Percentiles rank a stretch among this genome's conserved stretches.
phyloP scores from a whole-genome alignment of 2,888 invertebrate genomes.

The Lordiphosa andalusiaca region DNA sequence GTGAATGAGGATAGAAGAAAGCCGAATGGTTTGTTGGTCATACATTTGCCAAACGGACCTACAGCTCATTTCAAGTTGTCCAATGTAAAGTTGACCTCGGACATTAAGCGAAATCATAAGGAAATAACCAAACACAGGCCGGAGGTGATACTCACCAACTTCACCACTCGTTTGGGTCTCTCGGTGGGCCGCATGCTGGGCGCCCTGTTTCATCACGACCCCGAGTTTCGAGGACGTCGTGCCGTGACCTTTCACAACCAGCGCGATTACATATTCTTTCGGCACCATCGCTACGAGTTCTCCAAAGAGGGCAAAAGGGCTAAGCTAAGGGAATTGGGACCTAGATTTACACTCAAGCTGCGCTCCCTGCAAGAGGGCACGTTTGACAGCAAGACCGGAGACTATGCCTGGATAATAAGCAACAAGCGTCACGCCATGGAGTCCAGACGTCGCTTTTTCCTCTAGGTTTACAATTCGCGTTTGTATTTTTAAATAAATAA shows the following conservation, averaged over 20 bases:
- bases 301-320: conserved; percentile 88
- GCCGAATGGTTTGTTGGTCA: conserved; percentile 94
- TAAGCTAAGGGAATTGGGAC: conserved; percentile 95
- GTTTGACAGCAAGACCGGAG: conserved; percentile 97
- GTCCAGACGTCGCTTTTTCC: conserved; percentile 94
- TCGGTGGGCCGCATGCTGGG: conserved; percentile 95
- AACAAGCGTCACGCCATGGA: conserved; percentile 96
- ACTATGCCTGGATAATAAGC: conserved; percentile 97
- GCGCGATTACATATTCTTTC: conserved; percentile 98
- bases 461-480: conserved; percentile 82
- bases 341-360: conserved; percentile 96
- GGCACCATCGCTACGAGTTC: conserved; percentile 98
- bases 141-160: conserved; percentile 97
- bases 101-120: conserved; percentile 88
- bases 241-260: conserved; percentile 99
- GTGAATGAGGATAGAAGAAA: conserved; percentile 95
- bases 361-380: conserved; percentile 97
- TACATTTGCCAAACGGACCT: conserved; percentile 97
- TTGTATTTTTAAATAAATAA: conserved; percentile 38
- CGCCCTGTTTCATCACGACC: conserved; percentile 96
- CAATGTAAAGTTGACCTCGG: conserved; percentile 93
- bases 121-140: conserved; percentile 94
- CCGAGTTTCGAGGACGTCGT: conserved; percentile 95
- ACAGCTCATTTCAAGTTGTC: conserved; percentile 97
- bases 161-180: conserved; percentile 95